Conservation (phyloP, 2,113 vertebrate genomes). For the Tylochromis polylepis region DNA sequence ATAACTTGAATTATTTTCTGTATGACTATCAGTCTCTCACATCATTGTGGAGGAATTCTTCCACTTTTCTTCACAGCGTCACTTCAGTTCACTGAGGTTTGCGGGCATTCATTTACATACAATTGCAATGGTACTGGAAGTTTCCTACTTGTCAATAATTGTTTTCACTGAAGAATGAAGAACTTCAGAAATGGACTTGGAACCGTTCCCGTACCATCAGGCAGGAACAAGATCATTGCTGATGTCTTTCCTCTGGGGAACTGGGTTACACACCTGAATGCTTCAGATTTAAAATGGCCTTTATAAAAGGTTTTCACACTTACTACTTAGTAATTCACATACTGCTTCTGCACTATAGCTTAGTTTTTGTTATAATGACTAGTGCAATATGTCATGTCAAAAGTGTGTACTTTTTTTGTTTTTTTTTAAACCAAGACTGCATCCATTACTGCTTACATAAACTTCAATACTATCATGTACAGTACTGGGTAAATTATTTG, state of each 20-base stretch:
- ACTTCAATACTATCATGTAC: neutral
- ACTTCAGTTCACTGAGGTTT: neutral
- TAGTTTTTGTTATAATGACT: accelerated
- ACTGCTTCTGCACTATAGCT: neutral
- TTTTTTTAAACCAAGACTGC: neutral
- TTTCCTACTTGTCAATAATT: neutral
- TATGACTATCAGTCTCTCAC: neutral
- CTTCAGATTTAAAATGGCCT: neutral
- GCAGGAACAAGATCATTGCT: neutral
- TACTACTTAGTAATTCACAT: neutral
- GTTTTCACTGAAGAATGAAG: neutral
- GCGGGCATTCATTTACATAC: neutral
- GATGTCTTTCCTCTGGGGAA: neutral
- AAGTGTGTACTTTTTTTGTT: no score
- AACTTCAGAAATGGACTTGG: neutral
- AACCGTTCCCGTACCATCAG: accelerated
- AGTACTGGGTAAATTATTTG: neutral
- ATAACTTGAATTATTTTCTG: accelerated
- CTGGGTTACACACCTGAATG: neutral
- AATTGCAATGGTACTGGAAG: neutral
- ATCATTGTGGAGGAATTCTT: neutral
- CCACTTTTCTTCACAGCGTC: neutral
- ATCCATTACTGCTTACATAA: neutral
- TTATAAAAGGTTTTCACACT: neutral
- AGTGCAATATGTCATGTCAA: neutral